Evolutionary conservation across 2,888 invertebrate species (phyloP), one percentile per base, ranked within the genome.

Genomic region (Cosmopolites sordidus): DNA sequence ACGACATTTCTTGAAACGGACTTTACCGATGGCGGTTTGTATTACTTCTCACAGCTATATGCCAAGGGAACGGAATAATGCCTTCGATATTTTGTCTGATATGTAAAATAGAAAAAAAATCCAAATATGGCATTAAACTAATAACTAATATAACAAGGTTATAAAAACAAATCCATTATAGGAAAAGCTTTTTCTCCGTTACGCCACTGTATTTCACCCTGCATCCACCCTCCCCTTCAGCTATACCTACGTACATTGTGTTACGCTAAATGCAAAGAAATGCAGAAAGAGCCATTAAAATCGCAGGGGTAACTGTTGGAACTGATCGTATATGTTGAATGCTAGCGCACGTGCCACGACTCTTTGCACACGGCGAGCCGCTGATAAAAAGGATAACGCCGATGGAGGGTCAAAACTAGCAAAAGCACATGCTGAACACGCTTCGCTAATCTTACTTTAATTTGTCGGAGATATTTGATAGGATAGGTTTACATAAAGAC

Each of bases 281-380:
- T 56, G 56, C 56, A 52, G 55, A 55, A 54, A 41, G 54, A 51
- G 49, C 48, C 52, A 56, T 56, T 56, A 52, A 56, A 52, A 52
- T 48, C 56, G 44, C 49, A 42, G 52, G 56, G 56, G 51, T 51
- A 38, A 39, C 48, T 51, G 29, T 14, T 48, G 16, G 42, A 37
- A 39, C 44, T 44, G 51, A 51, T 55, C 48, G 22, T 42, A 43
- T 44, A 42, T 43, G 50, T 44, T 48, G 48, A 44, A 49, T 51
- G 51, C 51, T 48, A 27, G 51, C 43, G 43, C 55, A 55, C 55
- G 55, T 55, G 55, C 55, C 55, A 55, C 18, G 15, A 17, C n/a
- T 42, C 9, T 29, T 22, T 18, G 43, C 37, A 22, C 33, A 33
- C 33, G 33, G 38, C 22, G 27, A 41, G 42, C 17, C 41, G 40